A percentile compares a stretch with the other conserved stretches of the same genome.
Evolutionary conservation across 2,113 vertebrate species (phyloP).

Genomic region (Carettochelys insculpta): DNA sequence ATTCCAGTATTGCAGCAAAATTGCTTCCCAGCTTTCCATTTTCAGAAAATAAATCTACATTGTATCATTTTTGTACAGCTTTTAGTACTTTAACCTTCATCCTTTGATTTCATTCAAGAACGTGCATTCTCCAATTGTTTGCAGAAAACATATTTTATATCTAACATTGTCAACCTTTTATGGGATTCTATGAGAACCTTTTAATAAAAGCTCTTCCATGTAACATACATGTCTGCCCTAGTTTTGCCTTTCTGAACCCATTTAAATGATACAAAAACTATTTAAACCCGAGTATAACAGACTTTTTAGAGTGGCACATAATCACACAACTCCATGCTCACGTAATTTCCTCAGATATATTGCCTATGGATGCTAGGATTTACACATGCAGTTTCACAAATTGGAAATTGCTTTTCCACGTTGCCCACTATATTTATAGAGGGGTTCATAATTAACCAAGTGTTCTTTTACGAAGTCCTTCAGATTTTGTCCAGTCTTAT

Average conservation of each 20-base stretch:
- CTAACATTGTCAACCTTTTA: not conserved
- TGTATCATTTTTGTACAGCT: not conserved
- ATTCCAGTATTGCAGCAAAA: not conserved
- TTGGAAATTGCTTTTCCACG: conserved; percentile 42
- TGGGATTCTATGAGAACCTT: not conserved
- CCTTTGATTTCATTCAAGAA: not conserved
- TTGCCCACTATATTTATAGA: conserved; percentile 52
- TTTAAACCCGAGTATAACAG: conserved; percentile 3
- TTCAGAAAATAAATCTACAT: not conserved
- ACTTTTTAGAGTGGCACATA: not conserved
- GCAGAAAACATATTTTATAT: not conserved
- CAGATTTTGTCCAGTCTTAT: conserved; percentile 24
- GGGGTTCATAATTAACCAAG: conserved; percentile 7
- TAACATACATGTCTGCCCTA: not conserved
- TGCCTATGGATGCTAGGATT: not conserved
- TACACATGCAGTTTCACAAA: conserved; percentile 31
- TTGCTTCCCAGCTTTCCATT: not conserved
- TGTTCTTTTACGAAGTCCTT: conserved; percentile 16
- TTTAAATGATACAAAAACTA: not conserved
- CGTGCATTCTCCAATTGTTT: not conserved
- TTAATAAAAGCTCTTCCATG: not conserved
- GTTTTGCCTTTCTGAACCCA: not conserved
- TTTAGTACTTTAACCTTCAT: not conserved
- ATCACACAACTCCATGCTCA: not conserved
- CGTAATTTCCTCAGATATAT: conserved; percentile 17